These are phyloP conservation scores for Microplitis demolitor DNA, from an alignment of 1,140 invertebrate species.

Conservation along the genomic window DNA sequence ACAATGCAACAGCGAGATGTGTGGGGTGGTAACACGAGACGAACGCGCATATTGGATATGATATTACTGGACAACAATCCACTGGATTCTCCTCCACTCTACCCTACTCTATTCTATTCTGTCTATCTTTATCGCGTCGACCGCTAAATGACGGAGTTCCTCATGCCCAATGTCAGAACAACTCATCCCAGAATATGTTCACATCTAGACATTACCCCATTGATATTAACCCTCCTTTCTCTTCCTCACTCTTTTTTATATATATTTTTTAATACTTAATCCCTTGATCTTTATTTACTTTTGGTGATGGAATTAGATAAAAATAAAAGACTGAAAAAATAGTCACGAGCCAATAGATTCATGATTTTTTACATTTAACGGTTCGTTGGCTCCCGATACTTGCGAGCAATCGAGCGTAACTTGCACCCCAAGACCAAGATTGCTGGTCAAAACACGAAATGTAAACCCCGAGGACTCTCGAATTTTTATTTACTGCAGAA, in stretches of 20 bases:
- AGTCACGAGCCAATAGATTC: too few species aligned
- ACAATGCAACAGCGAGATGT: slow-evolving; percentile 48
- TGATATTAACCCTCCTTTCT: too few species aligned
- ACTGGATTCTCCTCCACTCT: not conserved
- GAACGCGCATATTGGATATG: slow-evolving; percentile 48
- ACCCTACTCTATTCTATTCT: not conserved
- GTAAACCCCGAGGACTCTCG: not conserved
- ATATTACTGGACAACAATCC: slow-evolving; percentile 50
- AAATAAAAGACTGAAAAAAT: too few species aligned
- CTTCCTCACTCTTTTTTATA: too few species aligned
- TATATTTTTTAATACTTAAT: too few species aligned
- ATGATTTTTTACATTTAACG: slow-evolving; percentile 28
- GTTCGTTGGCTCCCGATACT: slow-evolving; percentile 28
- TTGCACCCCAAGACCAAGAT: not conserved
- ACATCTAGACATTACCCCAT: too few species aligned
- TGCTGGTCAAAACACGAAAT: not conserved
- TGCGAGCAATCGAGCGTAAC: slow-evolving; percentile 23
- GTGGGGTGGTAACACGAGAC: slow-evolving; percentile 48
- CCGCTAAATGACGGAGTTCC: too few species aligned
- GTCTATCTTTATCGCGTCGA: too few species aligned
- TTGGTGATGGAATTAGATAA: too few species aligned
- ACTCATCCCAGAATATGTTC: too few species aligned
- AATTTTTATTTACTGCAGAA: not conserved
- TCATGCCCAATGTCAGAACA: too few species aligned
- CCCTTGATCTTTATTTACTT: too few species aligned